Evolutionary conservation across 2,797 vertebrate genomes (phyloP).

Genomic region (Dromococcyx pavoninus): DNA sequence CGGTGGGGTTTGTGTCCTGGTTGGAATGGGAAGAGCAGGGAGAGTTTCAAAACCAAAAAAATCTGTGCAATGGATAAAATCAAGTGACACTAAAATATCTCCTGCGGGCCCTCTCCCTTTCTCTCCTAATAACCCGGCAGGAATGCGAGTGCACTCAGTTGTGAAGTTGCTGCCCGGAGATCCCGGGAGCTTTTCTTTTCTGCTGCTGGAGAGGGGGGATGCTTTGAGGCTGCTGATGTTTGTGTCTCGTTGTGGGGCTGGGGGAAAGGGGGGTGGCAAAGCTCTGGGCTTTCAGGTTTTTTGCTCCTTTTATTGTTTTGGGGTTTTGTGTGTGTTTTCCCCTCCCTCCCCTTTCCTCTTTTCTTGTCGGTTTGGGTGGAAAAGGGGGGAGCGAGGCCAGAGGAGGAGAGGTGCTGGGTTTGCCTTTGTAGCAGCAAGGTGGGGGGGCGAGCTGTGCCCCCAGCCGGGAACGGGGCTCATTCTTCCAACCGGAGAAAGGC

Average conservation of each 20-base stretch:
- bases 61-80: constrained; percentile 8
- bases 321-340: not conserved
- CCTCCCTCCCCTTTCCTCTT: not conserved
- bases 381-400: not conserved
- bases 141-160: constrained; percentile 67
- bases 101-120: constrained; percentile 55
- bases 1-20: not conserved
- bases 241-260: constrained; percentile 51
- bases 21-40: not conserved
- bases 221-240: constrained; percentile 62
- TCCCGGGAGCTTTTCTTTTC: constrained; percentile 68
- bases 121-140: constrained; percentile 62
- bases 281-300: not conserved
- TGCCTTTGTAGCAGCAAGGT: constrained; percentile 42
- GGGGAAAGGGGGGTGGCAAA: not conserved
- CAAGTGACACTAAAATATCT: constrained; percentile 59
- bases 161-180: constrained; percentile 72
- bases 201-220: constrained; percentile 33
- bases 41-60: not conserved
- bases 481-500: not conserved
- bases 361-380: not conserved
- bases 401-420: constrained; percentile 5
- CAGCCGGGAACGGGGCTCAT: not conserved
- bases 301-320: not conserved
- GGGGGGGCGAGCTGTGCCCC: constrained; percentile 6